Evolutionary conservation across 2,888 invertebrate genomes (phyloP), one percentile per base, ranked within the genome.

Genomic region (Agrochola circellaris): DNA sequence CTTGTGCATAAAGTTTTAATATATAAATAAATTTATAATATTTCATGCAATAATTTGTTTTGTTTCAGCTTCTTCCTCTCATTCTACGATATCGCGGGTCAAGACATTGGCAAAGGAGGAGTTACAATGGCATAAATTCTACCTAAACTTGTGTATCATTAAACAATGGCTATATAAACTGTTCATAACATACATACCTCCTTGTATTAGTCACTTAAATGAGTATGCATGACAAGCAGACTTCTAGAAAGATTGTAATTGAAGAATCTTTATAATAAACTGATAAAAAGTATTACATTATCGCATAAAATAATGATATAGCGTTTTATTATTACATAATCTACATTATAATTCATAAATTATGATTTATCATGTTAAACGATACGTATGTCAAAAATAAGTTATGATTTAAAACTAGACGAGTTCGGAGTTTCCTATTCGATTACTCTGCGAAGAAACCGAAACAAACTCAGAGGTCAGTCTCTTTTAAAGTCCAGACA

Each of bases 61-160:
- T 83, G 30, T 95, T 94, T 56, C 93, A 95, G 95, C 74, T 93
- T 95, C 68, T 92, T 95, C 89, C 77, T 95, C 2, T 91, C 93
- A 0, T 94, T 94, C 84, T 94, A 95, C 86, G 95, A 95, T 79
- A 42, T 95, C 0, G 34, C 84, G 48, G 86, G 87, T 5, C 79
- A 89, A 67, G 91, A 94, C 74, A 89, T 95, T 0, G 86, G 81
- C 0, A 89, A 81, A 67, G 81, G 82, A 8, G 90, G 90, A 26
- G 54, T 75, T 0, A 87, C 85, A 0, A 26, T 81, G 23, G 82
- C 67, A n/a, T 82, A 68, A 70, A 56, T 13, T 8, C 9, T 15
- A 51, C 6, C 34, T 51, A 9, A 42, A 51, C 51, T 11, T 11
- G 11, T 7, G 2, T 15, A 23, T 23, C 5, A 38, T 38, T 5